Evolutionary conservation across 1,140 invertebrate genomes (phyloP), one percentile per base, ranked within the genome.

Genomic region (Leptinotarsa defecta): DNA sequence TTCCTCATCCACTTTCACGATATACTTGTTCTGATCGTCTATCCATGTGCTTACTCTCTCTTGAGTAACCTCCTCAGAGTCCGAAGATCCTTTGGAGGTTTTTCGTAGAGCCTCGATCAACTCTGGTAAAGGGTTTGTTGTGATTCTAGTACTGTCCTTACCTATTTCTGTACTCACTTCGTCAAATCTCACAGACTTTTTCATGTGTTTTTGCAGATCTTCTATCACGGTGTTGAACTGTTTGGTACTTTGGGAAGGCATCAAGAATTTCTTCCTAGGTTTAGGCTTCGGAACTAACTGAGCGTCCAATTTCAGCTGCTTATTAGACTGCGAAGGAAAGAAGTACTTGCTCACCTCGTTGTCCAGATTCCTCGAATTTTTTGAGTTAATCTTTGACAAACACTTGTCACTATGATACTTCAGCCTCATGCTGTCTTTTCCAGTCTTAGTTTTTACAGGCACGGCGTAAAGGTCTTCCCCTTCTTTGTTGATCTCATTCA

Each of bases 391-490:
- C 57, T 82, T 79, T 1, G 83, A 76, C 24, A 85, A 76, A 72
- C 82, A 85, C 68, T 84, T 83, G 34, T 85, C 83, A 57, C 83
- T 85, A 74, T 85, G 84, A 34, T 85, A 85, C 61, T 84, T 84
- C 15, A 82, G 71, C 49, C 80, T 74, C 27, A 81, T 73, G 64
- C 81, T 81, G n/a, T 62, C 68, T 43, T 69, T 73, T 13, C 78
- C 78, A 20, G 67, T 80, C 24, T 79, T 78, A 3, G 81, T 75
- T 63, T 77, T 57, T 17, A 76, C 76, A 48, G 79, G 77, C 0
- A 81, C 6, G 13, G 15, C 6, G 52, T 57, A 57, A 19, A 57
- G 15, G 48, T 79, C 78, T 22, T 82, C 78, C 15, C 76, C 73
- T 24, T 79, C 76, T 75, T 82, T 81, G 3, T 79, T 74, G 48